These are phyloP conservation scores for Hiodon tergisus DNA, from an alignment of 2,113 vertebrate species.

Conservation along the genomic window DNA sequence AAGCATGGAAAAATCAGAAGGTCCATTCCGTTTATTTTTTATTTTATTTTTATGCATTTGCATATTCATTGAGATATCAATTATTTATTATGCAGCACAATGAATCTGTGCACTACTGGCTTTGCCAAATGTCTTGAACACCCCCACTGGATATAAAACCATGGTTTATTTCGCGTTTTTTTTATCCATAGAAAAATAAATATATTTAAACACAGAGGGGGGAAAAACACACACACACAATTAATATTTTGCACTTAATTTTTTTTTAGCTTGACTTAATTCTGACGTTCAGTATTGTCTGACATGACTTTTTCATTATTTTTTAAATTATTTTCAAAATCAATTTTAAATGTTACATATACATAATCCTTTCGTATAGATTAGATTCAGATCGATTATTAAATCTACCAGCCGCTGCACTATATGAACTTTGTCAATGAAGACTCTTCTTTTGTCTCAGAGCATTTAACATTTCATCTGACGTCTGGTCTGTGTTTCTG, in stretches of 20 bases:
- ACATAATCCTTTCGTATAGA: too few species aligned
- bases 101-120: conserved; percentile 54
- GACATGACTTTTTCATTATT: background rate
- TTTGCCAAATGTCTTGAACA: conserved; percentile 46
- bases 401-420: too few species aligned
- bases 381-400: too few species aligned
- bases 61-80: conserved; percentile 76
- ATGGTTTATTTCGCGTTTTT: background rate
- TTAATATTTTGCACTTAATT: background rate
- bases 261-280: too few species aligned
- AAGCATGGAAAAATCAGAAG: conserved; percentile 14
- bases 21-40: background rate
- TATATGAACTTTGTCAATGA: too few species aligned
- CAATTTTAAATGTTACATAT: background rate
- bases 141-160: conserved; percentile 15
- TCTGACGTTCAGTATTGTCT: too few species aligned
- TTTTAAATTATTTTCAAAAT: background rate
- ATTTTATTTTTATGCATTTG: conserved; percentile 43
- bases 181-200: background rate
- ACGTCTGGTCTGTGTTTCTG: too few species aligned
- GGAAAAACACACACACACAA: background rate
- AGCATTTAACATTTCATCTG: too few species aligned
- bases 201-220: too few species aligned
- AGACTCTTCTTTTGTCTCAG: too few species aligned
- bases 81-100: conserved; percentile 64